These are phyloP conservation scores for Cladorhizidae sp. DNA, from an alignment of 37 sponge, comb jelly and placozoan genomes.

Conservation along the genomic window DNA sequence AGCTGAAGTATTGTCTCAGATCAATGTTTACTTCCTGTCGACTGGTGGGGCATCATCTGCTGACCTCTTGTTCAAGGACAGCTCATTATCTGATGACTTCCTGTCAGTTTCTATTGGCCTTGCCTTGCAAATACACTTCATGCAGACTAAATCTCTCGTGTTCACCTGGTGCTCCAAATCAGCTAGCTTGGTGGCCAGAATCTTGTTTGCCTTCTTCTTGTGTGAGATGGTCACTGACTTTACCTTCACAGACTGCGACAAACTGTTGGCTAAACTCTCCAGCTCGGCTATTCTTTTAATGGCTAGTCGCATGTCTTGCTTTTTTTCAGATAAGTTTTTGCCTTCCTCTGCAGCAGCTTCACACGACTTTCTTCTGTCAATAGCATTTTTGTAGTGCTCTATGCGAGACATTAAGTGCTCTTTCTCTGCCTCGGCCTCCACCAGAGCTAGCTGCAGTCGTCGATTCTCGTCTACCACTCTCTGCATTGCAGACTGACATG, in stretches of 20 bases:
- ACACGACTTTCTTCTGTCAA: conserved; percentile 33
- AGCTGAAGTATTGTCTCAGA: too few relatives aligned
- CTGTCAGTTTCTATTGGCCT: not conserved
- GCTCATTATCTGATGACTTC: too few relatives aligned
- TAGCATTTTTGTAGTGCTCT: conserved; percentile 66
- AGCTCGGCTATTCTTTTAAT: conserved; percentile 36
- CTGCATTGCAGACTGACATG: conserved; percentile 35
- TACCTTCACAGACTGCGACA: conserved; percentile 66
- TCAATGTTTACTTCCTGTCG: too few relatives aligned
- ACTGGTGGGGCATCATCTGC: not conserved
- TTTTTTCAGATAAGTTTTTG: conserved; percentile 2
- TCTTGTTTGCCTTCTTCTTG: conserved; percentile 62
- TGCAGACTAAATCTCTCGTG: too few relatives aligned
- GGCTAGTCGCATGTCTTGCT: conserved; percentile 17
- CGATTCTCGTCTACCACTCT: conserved; percentile 52
- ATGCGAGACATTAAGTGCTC: conserved; percentile 44
- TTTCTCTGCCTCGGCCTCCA: conserved; percentile 47
- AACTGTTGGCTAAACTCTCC: conserved; percentile 56
- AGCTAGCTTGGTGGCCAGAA: conserved; percentile 44
- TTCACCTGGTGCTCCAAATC: conserved; percentile 63
- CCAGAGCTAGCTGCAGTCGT: conserved; percentile 42
- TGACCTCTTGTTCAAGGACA: not conserved
- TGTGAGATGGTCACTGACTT: conserved; percentile 50
- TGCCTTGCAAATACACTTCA: not conserved
- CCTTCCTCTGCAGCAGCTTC: conserved; percentile 29